Base-by-base conservation (phyloP, 2,888 invertebrate species). In the Trichacis sp. region DNA sequence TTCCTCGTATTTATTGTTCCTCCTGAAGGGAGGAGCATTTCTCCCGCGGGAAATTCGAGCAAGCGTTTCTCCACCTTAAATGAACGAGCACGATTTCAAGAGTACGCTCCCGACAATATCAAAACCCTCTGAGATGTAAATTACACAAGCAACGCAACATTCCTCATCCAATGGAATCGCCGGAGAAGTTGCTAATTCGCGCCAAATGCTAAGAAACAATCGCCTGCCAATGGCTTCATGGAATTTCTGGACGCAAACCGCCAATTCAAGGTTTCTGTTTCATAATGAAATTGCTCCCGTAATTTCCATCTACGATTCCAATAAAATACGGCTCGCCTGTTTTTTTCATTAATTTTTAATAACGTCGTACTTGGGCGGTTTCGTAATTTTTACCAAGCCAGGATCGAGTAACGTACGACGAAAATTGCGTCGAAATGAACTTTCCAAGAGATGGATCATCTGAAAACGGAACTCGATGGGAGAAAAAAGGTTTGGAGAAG, bases 1-100 rank as follows among this genome's bases (percentile, higher is more conserved):
- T 49, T 49, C 17, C 49, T 33, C 36, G 19, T 19, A 49, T 19
- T 36, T 49, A 36, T 49, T 12, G 49, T 15, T 9, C 14, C 47
- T 24, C 47, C n/a, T 24, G 45, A 19, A 20, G 19, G 43, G 33
- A 20, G 18, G 11, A 1, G 20, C 8, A 42, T 43, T 29, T 56
- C 46, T 51, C 60, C 36, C 60, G 3, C 19, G 65, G 57, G 65
- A 65, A 65, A 65, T 57, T 30, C 30, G 18, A 12, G 30, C 51
- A 49, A 47, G 33, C 53, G 51, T 50, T 54, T 50, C 30, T 51
- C 36, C 56, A 65, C 48, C 5, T 11, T 24, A 12, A n/a, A n/a
- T n/a, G n/a, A n/a, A n/a, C n/a, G n/a, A n/a, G n/a, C n/a, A n/a
- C n/a, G n/a, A n/a, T n/a, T n/a, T n/a, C n/a, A n/a, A n/a, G n/a